Base-by-base conservation (phyloP, 2,113 vertebrate genomes). In the Conger conger region DNA sequence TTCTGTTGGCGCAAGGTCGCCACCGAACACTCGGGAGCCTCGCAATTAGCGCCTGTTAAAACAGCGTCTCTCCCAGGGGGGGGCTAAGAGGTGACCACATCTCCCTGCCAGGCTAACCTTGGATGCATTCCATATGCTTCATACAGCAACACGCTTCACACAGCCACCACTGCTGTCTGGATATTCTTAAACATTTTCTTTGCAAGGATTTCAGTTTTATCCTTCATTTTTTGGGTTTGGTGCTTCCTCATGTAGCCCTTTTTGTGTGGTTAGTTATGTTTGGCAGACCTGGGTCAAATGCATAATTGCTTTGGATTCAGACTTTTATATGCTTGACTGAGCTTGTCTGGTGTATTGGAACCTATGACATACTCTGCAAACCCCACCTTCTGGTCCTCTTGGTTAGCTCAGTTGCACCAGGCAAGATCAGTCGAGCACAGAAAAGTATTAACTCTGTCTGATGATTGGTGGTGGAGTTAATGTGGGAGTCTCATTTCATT, bases 1-100 rank as follows among this genome's bases (percentile, higher is more conserved):
- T 60, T 77, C 38, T 68, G 45, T 40, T 76, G 50, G 84, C 27
- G 79, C 84, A 86, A 86, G 84, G 84, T 86, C 84, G 36, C 68
- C 27, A 36, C 40, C 6, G 45, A 40, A 27, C 45, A 33, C 60
- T 36, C 60, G 37, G 80, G 38, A 53, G 79, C 80, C 45, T 27
- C 45, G 73, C 84, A 86, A 82, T 86, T 86, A 82, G 80, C 84
- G 45, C 73, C 80, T 81, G 84, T 81, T 73, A 53, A 82, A 54
- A 86, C 76, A 80, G 83, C 45, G 33, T 77, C 36, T 37, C 84
- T 68, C 50, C 80, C 40, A 5, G 50, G 40, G 80, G 79, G 42
- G 81, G 81, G 45, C 40, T n/a, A 73, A 35, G 78, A 81, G 63
- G 79, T 76, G 30, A 17, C 60, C 63, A 36, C 76, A 38, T 50